Base-by-base conservation (phyloP, 1,140 invertebrate species). In the Leptinotarsa undecemlineata region DNA sequence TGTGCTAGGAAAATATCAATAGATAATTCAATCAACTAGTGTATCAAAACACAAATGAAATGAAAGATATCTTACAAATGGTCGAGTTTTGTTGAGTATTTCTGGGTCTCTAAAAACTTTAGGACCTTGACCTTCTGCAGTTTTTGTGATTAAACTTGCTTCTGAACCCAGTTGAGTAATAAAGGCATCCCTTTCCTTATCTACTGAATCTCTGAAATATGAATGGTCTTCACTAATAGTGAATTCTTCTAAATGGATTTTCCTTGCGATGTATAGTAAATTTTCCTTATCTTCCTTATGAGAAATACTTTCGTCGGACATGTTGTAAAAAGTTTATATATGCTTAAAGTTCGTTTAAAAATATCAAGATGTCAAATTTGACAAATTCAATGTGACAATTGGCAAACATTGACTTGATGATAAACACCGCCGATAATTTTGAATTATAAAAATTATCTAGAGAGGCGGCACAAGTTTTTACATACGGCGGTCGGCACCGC, bases 201-300 rank as follows among this genome's bases (percentile, higher is more conserved):
- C 48, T 6, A 60, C 19, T 4, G 77, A 78, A 60, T 76, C 75
- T 51, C 69, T 63, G 33, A 76, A 17, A 75, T 47, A 72, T 62
- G 3, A 60, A 72, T 63, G 71, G 26, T 61, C 74, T 47, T 77
- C 78, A 13, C 74, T 74, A 8, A 61, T 47, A 3, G 72, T 42
- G 51, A 77, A 72, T 26, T 79, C 75, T 26, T 75, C 78, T 15
- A 77, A 72, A 57, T 79, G 74, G 1, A 77, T 72, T 60, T 77
- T 77, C 47, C 70, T 76, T 14, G 75, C 74, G 6, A 79, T 77
- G 60, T 79, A 79, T 17, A 76, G 48, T 13, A 77, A 71, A 64
- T 79, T 79, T 68, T 79, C 78, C 57, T 75, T 79, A 57, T 79
- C 78, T 72, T 79, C 78, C 13, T 69, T 72, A 57, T 75, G 74